Percentiles rank a stretch among this genome's conserved stretches.
Conservation (phyloP, 1,140 invertebrate species). For the Brachionus angularis region DNA sequence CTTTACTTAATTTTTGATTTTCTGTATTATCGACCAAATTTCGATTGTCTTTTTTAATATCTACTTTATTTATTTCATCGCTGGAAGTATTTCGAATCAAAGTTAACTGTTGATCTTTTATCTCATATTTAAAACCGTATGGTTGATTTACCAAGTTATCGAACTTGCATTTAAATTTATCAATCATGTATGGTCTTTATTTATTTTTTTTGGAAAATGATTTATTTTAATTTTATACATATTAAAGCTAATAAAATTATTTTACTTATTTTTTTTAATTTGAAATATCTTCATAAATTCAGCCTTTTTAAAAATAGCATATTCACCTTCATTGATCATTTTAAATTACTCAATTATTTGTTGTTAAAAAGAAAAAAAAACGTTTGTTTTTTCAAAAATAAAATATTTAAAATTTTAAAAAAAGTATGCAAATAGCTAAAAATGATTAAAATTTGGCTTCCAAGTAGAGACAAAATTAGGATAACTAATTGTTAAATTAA, state of each 20-base stretch:
- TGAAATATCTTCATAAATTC: constrained; percentile 48
- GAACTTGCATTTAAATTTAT: constrained; percentile 64
- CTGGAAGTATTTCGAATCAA: neutral
- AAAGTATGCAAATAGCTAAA: too few species aligned
- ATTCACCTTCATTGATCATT: constrained; percentile 49
- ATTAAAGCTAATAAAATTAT: neutral
- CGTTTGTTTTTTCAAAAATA: too few species aligned
- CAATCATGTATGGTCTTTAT: constrained; percentile 50
- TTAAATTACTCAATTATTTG: too few species aligned
- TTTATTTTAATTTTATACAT: neutral
- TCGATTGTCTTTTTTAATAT: constrained; percentile 70
- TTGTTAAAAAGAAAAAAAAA: too few species aligned
- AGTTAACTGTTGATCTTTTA: constrained; percentile 52
- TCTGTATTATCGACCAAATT: constrained; percentile 74
- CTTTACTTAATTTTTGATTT: constrained; percentile 77
- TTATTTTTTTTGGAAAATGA: neutral
- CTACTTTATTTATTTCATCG: constrained; percentile 49
- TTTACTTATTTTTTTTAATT: constrained; percentile 48
- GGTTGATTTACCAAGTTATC: constrained; percentile 67
- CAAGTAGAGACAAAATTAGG: too few species aligned
- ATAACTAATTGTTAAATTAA: too few species aligned
- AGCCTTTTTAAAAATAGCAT: constrained; percentile 49
- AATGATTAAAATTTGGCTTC: too few species aligned
- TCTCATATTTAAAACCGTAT: constrained; percentile 74
- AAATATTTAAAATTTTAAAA: too few species aligned